Evolutionary conservation across 2,888 invertebrate species (phyloP), one percentile per base, ranked within the genome.

Genomic region (Ectobius pallidus): DNA sequence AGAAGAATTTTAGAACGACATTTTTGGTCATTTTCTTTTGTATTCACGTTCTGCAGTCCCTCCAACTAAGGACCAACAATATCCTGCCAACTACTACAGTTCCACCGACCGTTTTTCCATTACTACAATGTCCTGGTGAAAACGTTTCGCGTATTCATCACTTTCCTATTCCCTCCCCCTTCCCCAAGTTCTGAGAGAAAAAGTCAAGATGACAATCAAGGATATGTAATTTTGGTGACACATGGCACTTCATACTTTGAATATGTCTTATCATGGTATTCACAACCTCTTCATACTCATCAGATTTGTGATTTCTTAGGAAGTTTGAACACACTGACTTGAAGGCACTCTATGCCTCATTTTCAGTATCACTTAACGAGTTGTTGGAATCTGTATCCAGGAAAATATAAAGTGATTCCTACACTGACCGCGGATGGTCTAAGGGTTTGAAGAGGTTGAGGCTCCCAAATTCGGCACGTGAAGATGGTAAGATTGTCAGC

Each of bases 211-310:
- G 55, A 55, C 55, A 55, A 55, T 55, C 55, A 3, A 55, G 3
- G 55, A 55, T 9, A 55, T 55, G 55, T 55, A 55, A 25, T 55
- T 55, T 55, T 25, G 55, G 55, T 55, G 22, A 55, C 46, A 46
- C n/a, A 55, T 22, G 55, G 22, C 55, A 55, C 55, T 55, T 55
- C 55, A 55, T 55, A 55, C 55, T 22, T 22, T 22, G 55, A 55
- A 46, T 22, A 55, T 22, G 22, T 55, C 7, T 22, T 55, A 18
- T 55, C 55, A 55, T 55, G 55, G 4, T 55, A 55, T 11, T 3
- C 55, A 55, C 27, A 55, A 22, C 22, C 3, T 16, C 27, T 55
- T 55, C 22, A 55, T 20, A 55, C 7, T 55, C 49, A 49, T 18
- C 49, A 49, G 49, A 16, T 49, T 49, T 11, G 6, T 49, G n/a